Evolutionary conservation across 2,113 vertebrate genomes (phyloP), one percentile per base, ranked within the genome.

Genomic region (Indicator maculatus): DNA sequence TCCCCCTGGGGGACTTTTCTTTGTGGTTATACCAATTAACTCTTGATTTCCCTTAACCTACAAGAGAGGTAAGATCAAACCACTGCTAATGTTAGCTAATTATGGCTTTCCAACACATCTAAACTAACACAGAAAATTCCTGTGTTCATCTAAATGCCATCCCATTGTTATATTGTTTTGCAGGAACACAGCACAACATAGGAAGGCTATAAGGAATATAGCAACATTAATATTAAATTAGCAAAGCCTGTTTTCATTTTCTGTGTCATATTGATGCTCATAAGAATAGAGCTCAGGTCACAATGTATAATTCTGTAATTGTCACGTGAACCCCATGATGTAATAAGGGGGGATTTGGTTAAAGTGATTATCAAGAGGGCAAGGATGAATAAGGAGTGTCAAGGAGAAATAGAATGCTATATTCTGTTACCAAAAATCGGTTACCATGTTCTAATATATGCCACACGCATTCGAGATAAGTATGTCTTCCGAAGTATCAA

Each of bases 301-400:
- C 44, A 63, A 39, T 11, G 30, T 67, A 11, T 12, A 72, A 47
- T 72, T 79, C 18, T 1, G 1, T 73, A 67, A 67, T 56, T 47
- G 33, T 41, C 12, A 56, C 0, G 0, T 56, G 21, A 88, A 58
- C 5, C 10, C 26, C 11, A 7, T 76, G 33, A 26, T 0, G 0
- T 33, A 39, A 41, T 55, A 59, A 88, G 39, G 41, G 27, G 11
- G 7, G 2, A 18, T 63, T 73, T 86, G 19, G 23, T 74, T 24
- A 56, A 67, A 63, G 16, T 26, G 13, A 30, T 45, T 66, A 59
- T 52, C 52, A 33, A 53, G 90, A 66, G 19, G 77, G 18, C n/a
- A 81, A 73, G 36, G n/a, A 59, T 30, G 80, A 64, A 69, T 60
- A 76, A 52, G 27, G 55, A 75, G 55, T 9, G 10, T 21, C 44